Conservation (phyloP, 1,140 invertebrate species). For the Papilio polytes region DNA sequence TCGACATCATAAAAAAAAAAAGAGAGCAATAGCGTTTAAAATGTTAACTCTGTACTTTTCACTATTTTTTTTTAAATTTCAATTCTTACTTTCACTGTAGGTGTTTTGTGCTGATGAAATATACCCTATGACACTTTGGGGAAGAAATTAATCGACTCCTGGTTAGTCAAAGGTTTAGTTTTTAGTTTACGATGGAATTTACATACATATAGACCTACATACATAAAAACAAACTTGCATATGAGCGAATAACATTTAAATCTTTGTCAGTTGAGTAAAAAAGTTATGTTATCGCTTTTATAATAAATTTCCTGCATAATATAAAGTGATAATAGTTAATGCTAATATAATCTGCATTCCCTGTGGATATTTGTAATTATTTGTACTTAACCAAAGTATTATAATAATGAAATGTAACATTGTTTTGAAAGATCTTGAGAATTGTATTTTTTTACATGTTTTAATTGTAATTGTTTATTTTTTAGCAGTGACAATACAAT, state of each 20-base stretch:
- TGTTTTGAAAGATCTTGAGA: background rate
- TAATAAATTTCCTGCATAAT: constrained; percentile 35
- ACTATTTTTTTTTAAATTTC: too few species aligned
- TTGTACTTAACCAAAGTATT: constrained; percentile 46
- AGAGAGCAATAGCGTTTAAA: too few species aligned
- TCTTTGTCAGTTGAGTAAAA: too few species aligned
- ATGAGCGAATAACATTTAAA: background rate
- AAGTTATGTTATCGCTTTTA: constrained; percentile 21
- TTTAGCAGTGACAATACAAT: background rate
- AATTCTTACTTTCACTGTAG: too few species aligned
- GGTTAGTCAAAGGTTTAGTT: too few species aligned
- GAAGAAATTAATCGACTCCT: too few species aligned
- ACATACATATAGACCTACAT: too few species aligned
- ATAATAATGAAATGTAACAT: constrained; percentile 41
- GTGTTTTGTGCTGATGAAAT: background rate
- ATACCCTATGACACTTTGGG: background rate
- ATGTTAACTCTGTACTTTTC: too few species aligned
- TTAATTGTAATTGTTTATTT: constrained; percentile 38
- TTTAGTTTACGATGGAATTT: too few species aligned
- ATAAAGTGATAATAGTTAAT: constrained; percentile 40
- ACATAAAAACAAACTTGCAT: constrained; percentile 11
- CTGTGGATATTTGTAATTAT: constrained; percentile 26
- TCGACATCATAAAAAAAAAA: too few species aligned
- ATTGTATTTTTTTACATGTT: constrained; percentile 19
- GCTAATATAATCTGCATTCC: constrained; percentile 40